phyloP scores from a whole-genome alignment of 1,140 invertebrate species.

The Penaeus vannamei region DNA sequence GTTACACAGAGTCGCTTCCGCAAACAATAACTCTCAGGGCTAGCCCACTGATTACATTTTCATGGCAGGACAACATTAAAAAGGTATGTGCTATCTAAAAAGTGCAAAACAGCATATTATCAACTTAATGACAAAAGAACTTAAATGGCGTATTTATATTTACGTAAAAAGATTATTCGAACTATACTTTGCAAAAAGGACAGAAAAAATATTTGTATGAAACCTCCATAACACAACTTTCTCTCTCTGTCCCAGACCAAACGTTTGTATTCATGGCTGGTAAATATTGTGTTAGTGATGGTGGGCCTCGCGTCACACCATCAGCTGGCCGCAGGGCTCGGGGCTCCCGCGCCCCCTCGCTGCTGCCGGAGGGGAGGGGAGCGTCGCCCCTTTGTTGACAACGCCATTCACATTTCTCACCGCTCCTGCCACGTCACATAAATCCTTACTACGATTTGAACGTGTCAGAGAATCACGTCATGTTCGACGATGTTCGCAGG shows the following conservation, averaged over 20 bases:
- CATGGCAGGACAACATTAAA: too few species aligned
- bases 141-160: too few species aligned
- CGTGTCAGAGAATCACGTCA: slow-evolving; percentile 59
- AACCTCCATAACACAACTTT: slow-evolving; percentile 6
- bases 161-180: too few species aligned
- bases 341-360: slow-evolving; percentile 9
- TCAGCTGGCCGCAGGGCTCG: slow-evolving; percentile 37
- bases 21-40: too few species aligned
- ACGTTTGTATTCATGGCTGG: slow-evolving; percentile 45
- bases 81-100: too few species aligned
- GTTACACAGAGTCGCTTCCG: too few species aligned
- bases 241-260: slow-evolving; percentile 43
- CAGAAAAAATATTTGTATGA: slow-evolving; percentile 1
- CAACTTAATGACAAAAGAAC: too few species aligned
- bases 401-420: slow-evolving; percentile 66
- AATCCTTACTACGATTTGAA: slow-evolving; percentile 62
- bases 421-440: slow-evolving; percentile 62
- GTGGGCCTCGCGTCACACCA: slow-evolving; percentile 46
- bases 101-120: too few species aligned
- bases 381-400: slow-evolving; percentile 61
- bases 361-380: slow-evolving; percentile 31
- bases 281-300: slow-evolving; percentile 60
- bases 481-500: slow-evolving; percentile 24
- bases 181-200: background rate
- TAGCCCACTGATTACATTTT: too few species aligned